Base-by-base conservation (phyloP, 2,888 invertebrate species). In the Heliconius cydno region DNA sequence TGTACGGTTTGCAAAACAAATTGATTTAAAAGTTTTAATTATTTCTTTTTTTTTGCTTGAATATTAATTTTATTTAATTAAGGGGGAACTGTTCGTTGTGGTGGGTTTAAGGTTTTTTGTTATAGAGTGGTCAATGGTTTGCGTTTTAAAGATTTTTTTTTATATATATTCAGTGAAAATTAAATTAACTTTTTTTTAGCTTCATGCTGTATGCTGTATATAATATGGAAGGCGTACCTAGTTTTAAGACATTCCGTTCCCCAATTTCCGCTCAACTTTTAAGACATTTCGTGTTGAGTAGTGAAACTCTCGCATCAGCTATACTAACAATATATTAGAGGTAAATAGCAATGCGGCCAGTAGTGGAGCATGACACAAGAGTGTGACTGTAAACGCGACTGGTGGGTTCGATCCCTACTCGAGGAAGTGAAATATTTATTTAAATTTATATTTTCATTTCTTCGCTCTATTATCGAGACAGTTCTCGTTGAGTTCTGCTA, bases 1-100 rank as follows among this genome's bases (percentile, higher is more conserved):
- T 25, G 78, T 78, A 74, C 74, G 25, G 19, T 67, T 52, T 30
- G 67, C 73, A 78, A 34, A 74, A 78, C 28, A 74, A 38, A 63
- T 63, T 38, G 63, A 38, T 63, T 74, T 41, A 7, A 3, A 25
- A 60, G 9, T 25, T 60, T 38, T 63, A 63, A 30, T 52, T 30
- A 46, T 19, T 52, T 19, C 7, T 19, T 30, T 72, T 72, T 72
- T 28, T 28, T 2, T n/a, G 34, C 34, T 34, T n/a, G n/a, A 34
- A n/a, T 52, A 57, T 13, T 34, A 34, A 30, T 72, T 9, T 12
- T 3, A 6, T 72, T n/a, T 30, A n/a, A 10, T 10, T 38, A n/a
- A n/a, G 19, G 41, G 13, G 5, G 34, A 38, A 7, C 22, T 12
- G 12, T 41, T 52, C 19, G 19, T 52, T 52, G 25, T 63, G 25